These are phyloP conservation scores for Eupithecia subfuscata DNA, from an alignment of 2,888 invertebrate species.

Conservation along the genomic window DNA sequence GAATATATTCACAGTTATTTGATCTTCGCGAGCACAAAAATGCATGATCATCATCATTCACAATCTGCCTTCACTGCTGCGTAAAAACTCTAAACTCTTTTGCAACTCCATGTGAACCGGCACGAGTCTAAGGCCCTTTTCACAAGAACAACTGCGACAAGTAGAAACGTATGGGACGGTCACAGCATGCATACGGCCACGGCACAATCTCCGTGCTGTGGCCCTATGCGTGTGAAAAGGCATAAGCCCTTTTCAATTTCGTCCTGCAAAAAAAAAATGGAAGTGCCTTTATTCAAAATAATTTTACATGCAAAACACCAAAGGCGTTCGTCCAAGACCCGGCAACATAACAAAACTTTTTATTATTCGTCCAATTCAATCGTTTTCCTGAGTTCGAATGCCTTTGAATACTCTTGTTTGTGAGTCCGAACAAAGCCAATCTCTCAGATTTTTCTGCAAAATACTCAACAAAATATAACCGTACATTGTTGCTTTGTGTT, in stretches of 20 bases:
- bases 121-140: too few species aligned
- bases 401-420: conserved; percentile 74
- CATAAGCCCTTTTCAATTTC: not conserved
- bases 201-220: too few species aligned
- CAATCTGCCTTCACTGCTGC: not conserved
- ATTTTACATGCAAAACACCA: conserved; percentile 10
- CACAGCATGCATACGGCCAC: too few species aligned
- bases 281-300: not conserved
- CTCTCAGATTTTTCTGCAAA: conserved; percentile 73
- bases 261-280: not conserved
- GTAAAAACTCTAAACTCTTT: not conserved
- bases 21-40: not conserved
- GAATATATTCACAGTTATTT: not conserved
- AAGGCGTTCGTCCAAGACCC: conserved; percentile 23
- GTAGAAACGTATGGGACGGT: too few species aligned
- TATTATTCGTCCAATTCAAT: conserved; percentile 57
- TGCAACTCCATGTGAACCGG: not conserved
- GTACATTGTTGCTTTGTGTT: conserved; percentile 69
- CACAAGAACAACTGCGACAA: too few species aligned
- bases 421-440: conserved; percentile 74
- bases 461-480: conserved; percentile 72
- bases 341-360: conserved; percentile 35
- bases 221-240: too few species aligned
- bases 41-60: too few species aligned
- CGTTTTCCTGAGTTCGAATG: conserved; percentile 55